Base-by-base conservation (phyloP, 2,888 invertebrate species). In the Biston betularia region DNA sequence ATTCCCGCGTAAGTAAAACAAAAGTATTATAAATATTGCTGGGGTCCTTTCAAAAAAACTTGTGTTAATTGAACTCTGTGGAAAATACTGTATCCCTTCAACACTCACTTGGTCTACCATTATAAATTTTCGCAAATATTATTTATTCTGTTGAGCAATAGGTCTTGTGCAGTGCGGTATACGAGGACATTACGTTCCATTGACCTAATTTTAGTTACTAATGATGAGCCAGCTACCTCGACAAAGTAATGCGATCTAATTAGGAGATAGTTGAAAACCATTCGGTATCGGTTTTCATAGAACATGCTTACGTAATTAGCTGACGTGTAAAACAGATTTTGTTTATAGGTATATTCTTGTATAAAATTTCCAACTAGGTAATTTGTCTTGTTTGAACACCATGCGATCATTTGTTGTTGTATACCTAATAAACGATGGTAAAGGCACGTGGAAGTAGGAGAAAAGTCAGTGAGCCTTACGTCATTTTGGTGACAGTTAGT, bases 401-500 rank as follows among this genome's bases (percentile, higher is more conserved):
- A 24, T 48, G 35, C 12, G 52, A 38, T 14, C 38, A 10, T 52
- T 52, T 52, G 24, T 24, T 52, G 12, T 11, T 54, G n/a, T n/a
- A n/a, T n/a, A 24, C 24, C 6, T 52, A 6, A 33, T 14, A 52
- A 53, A 8, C n/a, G 12, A 15, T 12, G 42, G 24, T 46, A 24
- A 15, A 63, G 38, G 55, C 58, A 71, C 68, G 63, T 63, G 54
- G 48, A 56, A 54, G 49, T 15, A 12, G 10, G 34, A 53, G 53
- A 57, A 64, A 63, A 70, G 72, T 69, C 70, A 72, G 63, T 45
- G 54, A 59, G 55, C 44, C 59, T 33, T 45, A 59, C 50, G 82
- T 83, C 85, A 87, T 86, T 89, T 87, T 78, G 88, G 88, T 82
- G 84, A 87, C 88, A 89, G 86, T 88, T 87, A 85, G 87, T 87